Evolutionary conservation across 2,113 vertebrate species (phyloP).

Genomic region (Lophius piscatorius): DNA sequence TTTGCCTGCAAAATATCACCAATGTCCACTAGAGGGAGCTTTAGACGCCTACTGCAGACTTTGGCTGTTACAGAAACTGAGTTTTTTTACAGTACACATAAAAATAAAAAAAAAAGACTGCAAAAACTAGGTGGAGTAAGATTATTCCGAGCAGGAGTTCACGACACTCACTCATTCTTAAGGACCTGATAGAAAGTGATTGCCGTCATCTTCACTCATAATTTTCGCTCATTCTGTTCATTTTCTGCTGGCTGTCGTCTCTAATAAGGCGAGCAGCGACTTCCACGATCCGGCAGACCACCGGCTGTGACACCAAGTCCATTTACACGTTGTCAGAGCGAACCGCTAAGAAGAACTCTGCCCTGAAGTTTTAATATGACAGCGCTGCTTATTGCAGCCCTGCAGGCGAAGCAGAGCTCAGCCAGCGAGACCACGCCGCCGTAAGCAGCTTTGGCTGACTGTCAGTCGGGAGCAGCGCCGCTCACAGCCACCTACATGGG

Average conservation of each 20-base stretch:
- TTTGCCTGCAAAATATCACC: too few species aligned
- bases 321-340: slow-evolving; percentile 19
- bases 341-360: slow-evolving; percentile 39
- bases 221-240: slow-evolving; percentile 12
- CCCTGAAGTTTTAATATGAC: slow-evolving; percentile 47
- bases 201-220: slow-evolving; percentile 9
- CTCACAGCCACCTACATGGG: slow-evolving; percentile 35
- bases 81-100: too few species aligned
- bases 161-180: too few species aligned
- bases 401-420: slow-evolving; percentile 45
- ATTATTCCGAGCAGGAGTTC: too few species aligned
- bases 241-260: slow-evolving; percentile 33
- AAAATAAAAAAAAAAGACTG: too few species aligned
- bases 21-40: too few species aligned
- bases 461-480: slow-evolving; percentile 38
- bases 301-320: slow-evolving; percentile 35
- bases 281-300: background rate
- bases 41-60: too few species aligned
- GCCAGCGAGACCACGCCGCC: slow-evolving; percentile 28
- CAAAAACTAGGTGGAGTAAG: too few species aligned
- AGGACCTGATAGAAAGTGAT: slow-evolving; percentile 4
- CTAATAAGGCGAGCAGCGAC: slow-evolving; percentile 4
- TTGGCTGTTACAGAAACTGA: too few species aligned
- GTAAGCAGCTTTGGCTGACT: slow-evolving; percentile 70
- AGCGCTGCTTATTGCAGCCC: slow-evolving; percentile 51